A percentile compares a stretch with the other conserved stretches of the same genome.
Evolutionary conservation across 2,113 vertebrate genomes (phyloP).

Genomic region (Dolichallabes microphthalmus): DNA sequence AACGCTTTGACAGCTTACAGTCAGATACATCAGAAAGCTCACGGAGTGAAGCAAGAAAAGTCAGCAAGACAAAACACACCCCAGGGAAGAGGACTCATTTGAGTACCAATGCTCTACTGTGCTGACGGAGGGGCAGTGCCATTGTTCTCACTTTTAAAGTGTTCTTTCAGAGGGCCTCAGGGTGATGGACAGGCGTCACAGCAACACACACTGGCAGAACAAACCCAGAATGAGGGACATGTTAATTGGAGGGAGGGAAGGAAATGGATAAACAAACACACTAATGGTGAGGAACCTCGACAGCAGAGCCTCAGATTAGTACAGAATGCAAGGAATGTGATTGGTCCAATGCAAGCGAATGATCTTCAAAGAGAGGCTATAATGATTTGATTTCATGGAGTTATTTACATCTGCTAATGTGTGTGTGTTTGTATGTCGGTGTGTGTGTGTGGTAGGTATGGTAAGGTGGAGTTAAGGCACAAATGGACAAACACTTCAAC

Average conservation of each 20-base stretch:
- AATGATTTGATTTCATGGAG: conserved; percentile 44
- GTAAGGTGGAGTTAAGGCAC: conserved; percentile 24
- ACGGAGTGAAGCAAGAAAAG: conserved; percentile 36
- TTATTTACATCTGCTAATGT: conserved; percentile 48
- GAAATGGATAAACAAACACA: conserved; percentile 61
- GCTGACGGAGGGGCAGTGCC: conserved; percentile 51
- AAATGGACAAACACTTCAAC: conserved; percentile 41
- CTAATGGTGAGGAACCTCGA: conserved; percentile 56
- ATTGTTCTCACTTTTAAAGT: conserved; percentile 60
- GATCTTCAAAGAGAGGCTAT: conserved; percentile 48
- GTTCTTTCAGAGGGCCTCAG: conserved; percentile 54
- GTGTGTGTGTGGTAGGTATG: background rate
- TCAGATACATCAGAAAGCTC: conserved; percentile 44
- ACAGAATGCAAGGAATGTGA: conserved; percentile 57
- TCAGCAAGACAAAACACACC: conserved; percentile 53
- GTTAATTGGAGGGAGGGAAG: conserved; percentile 62
- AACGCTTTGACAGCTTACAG: conserved; percentile 48
- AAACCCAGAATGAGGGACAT: conserved; percentile 54
- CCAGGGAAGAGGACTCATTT: conserved; percentile 56
- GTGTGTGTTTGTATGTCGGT: conserved; percentile 16
- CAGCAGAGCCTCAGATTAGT: conserved; percentile 54
- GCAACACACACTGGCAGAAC: conserved; percentile 55
- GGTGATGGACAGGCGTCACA: conserved; percentile 61
- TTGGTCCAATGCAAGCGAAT: conserved; percentile 53
- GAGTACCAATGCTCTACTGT: conserved; percentile 57